These are phyloP conservation scores for Adelges cooleyi DNA, from an alignment of 1,140 invertebrate species.

Conservation along the genomic window DNA sequence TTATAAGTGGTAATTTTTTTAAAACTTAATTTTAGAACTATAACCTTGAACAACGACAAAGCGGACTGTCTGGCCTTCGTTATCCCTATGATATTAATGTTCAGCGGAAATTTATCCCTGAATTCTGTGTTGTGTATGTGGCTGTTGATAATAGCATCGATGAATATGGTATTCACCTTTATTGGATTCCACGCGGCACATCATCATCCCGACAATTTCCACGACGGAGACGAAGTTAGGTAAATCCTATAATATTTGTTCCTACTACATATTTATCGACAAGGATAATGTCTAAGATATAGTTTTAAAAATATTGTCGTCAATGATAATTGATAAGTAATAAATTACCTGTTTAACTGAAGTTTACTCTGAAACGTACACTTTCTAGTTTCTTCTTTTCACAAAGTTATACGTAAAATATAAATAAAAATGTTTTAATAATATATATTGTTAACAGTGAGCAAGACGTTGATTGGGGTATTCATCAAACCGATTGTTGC, in stretches of 20 bases:
- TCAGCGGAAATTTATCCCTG: constrained; percentile 34
- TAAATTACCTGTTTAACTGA: too few species aligned
- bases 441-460: too few species aligned
- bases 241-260: constrained; percentile 36
- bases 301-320: too few species aligned
- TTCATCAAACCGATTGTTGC: constrained; percentile 62
- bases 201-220: constrained; percentile 71
- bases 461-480: constrained; percentile 59
- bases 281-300: too few species aligned
- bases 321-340: too few species aligned
- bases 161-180: constrained; percentile 50
- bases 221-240: constrained; percentile 61
- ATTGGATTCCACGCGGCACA: constrained; percentile 66
- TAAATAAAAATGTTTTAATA: too few species aligned
- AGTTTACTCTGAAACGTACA: too few species aligned
- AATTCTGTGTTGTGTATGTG: constrained; percentile 38
- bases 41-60: constrained; percentile 34
- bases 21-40: constrained; percentile 1
- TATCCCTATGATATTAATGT: constrained; percentile 43
- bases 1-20: not conserved
- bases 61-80: constrained; percentile 42
- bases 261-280: too few species aligned
- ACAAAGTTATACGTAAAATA: too few species aligned
- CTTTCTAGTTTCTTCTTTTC: too few species aligned
- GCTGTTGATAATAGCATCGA: constrained; percentile 45